Evolutionary conservation across 2,888 invertebrate species (phyloP).

Genomic region (Thereva nobilitata): DNA sequence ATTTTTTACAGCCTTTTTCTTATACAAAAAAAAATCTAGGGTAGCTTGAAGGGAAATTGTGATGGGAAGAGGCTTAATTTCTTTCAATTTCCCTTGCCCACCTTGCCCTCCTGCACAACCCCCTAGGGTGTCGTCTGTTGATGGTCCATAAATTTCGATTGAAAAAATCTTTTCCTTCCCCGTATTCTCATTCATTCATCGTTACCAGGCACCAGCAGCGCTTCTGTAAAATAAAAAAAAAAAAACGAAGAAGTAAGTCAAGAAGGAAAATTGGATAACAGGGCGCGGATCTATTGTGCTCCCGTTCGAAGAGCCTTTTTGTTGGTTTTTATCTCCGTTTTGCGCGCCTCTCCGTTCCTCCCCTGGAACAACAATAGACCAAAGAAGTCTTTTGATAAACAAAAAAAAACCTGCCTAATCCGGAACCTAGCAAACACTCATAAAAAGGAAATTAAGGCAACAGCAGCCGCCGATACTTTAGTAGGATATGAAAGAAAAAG

Average conservation of each 20-base stretch:
- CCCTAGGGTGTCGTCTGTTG: no score
- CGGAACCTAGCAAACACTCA: conserved; percentile 21
- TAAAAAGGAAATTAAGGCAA: conserved; percentile 21
- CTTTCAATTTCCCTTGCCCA: conserved; percentile 19
- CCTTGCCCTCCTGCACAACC: no score
- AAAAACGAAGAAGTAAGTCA: background rate
- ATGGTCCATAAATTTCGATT: conserved; percentile 19
- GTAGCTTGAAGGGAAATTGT: conserved; percentile 21
- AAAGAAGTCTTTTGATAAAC: background rate
- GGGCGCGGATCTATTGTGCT: conserved; percentile 6
- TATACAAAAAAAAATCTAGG: conserved; percentile 1
- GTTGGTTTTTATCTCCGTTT: conserved; percentile 3
- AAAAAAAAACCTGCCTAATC: conserved; percentile 20
- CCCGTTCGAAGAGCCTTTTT: conserved; percentile 14
- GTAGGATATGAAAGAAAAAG: no score
- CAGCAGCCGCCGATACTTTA: background rate
- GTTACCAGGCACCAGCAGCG: background rate
- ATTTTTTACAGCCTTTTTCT: no score
- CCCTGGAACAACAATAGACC: no score
- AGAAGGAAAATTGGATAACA: conserved; percentile 19
- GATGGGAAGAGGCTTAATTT: conserved; percentile 31
- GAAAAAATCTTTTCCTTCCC: background rate
- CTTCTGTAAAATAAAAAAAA: background rate
- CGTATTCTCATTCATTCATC: conserved; percentile 1
- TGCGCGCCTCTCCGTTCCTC: background rate